Evolutionary conservation across 2,113 vertebrate species (phyloP), one percentile per base, ranked within the genome.

Genomic region (Chlorocebus sabaeus): DNA sequence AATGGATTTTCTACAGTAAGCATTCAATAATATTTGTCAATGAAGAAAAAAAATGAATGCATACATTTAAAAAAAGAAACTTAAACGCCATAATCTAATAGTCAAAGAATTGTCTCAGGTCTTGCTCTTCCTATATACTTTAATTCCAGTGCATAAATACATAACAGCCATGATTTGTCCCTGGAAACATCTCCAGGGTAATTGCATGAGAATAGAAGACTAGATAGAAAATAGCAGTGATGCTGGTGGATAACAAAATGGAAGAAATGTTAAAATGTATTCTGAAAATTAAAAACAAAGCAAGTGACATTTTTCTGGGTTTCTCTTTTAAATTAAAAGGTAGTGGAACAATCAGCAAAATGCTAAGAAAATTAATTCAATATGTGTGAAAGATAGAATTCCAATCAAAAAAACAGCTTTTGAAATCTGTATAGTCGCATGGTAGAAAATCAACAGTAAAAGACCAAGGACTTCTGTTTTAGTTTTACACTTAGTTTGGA

Each of bases 351-450:
- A 98, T 97, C 81, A 98, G 94, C 92, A 98, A 98, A 98, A 98
- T 98, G 98, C 98, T 99, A 99, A 98, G 98, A 98, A 98, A 99
- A 98, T 99, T 94, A 98, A 99, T 99, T 98, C 99, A 99, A 98
- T 98, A 98, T 98, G 98, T 98, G 98, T 97, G 98, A 97, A 99
- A 98, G 98, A 98, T 97, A 98, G 98, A 99, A 98, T 98, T 98
- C 98, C 98, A 99, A 98, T 98, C 98, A 98, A 99, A 97, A 78
- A 89, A 95, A 0, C 64, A 93, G 78, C 97, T 97, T 98, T 88
- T 95, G 97, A 98, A 97, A 97, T 95, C 96, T 57, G 38, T 85
- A 85, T 75, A 87, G 95, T 95, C 97, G 98, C 94, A 92, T 96
- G 98, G 98, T 97, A 94, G 82, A 76, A 91, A 98, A 93, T 85